Conservation (phyloP, 2,113 vertebrate species). For the Aythya baeri region DNA sequence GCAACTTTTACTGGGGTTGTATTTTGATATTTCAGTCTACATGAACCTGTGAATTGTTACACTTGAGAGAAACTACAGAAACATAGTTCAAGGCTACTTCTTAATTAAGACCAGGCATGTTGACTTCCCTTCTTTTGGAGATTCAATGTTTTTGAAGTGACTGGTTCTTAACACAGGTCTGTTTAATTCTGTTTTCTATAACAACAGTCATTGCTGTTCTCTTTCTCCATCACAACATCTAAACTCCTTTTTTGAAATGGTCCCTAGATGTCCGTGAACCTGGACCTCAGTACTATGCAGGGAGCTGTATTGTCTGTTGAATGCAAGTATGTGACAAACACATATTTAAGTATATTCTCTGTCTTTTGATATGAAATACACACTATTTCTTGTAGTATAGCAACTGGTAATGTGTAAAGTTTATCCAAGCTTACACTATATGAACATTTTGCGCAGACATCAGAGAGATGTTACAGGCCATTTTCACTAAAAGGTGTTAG, state of each 20-base stretch:
- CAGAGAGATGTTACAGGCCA: conserved; percentile 11
- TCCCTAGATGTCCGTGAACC: background rate
- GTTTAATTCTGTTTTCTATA: background rate
- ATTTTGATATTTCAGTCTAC: background rate
- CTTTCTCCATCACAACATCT: background rate
- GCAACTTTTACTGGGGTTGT: background rate
- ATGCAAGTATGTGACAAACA: background rate
- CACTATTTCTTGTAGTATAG: background rate
- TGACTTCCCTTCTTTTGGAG: background rate
- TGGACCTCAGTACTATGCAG: background rate
- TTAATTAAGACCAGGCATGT: background rate
- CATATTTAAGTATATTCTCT: background rate
- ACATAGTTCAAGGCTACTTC: background rate
- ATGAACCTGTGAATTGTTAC: background rate
- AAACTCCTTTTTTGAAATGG: background rate
- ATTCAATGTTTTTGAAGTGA: background rate
- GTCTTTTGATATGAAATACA: background rate
- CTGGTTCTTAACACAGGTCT: background rate
- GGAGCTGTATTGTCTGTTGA: background rate
- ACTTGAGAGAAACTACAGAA: background rate
- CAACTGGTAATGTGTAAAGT: background rate
- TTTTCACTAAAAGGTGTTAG: conserved; percentile 4
- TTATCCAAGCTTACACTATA: background rate
- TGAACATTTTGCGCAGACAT: background rate
- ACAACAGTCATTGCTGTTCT: background rate